Percentiles rank a stretch among this genome's conserved stretches.
Conservation (phyloP, 2,113 vertebrate species). For the Amazona guildingii region DNA sequence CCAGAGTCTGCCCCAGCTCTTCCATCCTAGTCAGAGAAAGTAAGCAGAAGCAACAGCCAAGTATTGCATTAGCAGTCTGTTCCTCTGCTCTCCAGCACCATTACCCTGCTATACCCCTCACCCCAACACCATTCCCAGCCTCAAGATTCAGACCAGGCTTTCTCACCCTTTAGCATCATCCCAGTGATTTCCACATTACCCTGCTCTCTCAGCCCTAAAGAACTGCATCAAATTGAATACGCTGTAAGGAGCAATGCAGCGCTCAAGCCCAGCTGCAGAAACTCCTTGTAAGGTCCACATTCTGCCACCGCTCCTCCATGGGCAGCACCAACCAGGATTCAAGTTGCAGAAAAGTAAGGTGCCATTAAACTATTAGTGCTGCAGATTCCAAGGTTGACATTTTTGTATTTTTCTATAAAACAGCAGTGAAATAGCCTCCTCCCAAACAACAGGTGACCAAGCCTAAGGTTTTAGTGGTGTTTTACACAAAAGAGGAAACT, state of each 20-base stretch:
- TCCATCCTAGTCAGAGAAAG: not conserved
- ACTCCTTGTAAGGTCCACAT: not conserved
- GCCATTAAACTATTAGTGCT: not conserved
- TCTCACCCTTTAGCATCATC: not conserved
- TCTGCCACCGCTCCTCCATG: not conserved
- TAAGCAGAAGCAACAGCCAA: not conserved
- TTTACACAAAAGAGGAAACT: not conserved
- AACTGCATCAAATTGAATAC: fast-evolving
- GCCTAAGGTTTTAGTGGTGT: not conserved
- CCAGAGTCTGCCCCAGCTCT: not conserved
- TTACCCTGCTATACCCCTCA: not conserved
- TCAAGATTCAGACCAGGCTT: not conserved
- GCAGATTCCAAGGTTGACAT: not conserved
- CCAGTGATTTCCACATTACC: not conserved
- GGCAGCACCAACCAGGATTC: not conserved
- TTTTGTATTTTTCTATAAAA: not conserved
- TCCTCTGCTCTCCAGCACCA: not conserved
- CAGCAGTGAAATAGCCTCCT: not conserved
- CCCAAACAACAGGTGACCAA: not conserved
- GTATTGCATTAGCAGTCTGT: not conserved
- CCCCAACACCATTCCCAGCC: not conserved
- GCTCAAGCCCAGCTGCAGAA: not conserved
- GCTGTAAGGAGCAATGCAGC: fast-evolving
- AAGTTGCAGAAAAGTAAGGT: not conserved
- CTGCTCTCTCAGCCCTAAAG: not conserved